Conservation (phyloP, 2,888 invertebrate genomes). For the Dryococelus australis region DNA sequence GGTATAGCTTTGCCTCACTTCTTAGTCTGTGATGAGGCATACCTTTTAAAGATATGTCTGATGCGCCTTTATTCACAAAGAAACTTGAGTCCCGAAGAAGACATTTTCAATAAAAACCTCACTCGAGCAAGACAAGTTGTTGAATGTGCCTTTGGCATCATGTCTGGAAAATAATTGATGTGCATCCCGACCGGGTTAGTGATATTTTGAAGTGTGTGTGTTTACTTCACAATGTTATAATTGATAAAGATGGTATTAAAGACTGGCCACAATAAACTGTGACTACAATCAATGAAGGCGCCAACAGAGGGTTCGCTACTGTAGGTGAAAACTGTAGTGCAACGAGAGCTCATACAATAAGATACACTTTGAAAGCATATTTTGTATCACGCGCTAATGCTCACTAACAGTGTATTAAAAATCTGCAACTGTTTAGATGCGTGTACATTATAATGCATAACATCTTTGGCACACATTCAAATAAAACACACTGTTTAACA, state of each 20-base stretch:
- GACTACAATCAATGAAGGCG: background rate
- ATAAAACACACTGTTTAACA: too few species aligned
- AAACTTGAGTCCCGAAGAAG: background rate
- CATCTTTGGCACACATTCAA: too few species aligned
- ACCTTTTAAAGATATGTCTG: background rate
- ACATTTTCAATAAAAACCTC: background rate
- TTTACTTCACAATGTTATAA: conserved; percentile 20
- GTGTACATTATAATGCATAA: too few species aligned
- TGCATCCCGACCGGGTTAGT: background rate
- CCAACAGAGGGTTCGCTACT: background rate
- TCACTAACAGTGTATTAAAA: too few species aligned
- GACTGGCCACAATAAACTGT: background rate
- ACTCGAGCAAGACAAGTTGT: conserved; percentile 19
- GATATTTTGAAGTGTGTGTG: background rate
- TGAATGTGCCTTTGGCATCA: conserved; percentile 18
- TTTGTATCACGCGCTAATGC: background rate
- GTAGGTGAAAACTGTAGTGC: background rate
- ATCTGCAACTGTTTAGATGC: too few species aligned
- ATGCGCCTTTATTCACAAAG: conserved; percentile 24
- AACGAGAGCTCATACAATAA: background rate
- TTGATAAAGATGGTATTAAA: background rate
- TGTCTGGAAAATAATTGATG: background rate
- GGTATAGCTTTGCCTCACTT: background rate
- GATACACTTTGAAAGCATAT: background rate
- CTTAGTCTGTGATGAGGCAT: background rate